Evolutionary conservation across 2,888 invertebrate species (phyloP), one percentile per base, ranked within the genome.

Genomic region (Tetranychus truncatus): DNA sequence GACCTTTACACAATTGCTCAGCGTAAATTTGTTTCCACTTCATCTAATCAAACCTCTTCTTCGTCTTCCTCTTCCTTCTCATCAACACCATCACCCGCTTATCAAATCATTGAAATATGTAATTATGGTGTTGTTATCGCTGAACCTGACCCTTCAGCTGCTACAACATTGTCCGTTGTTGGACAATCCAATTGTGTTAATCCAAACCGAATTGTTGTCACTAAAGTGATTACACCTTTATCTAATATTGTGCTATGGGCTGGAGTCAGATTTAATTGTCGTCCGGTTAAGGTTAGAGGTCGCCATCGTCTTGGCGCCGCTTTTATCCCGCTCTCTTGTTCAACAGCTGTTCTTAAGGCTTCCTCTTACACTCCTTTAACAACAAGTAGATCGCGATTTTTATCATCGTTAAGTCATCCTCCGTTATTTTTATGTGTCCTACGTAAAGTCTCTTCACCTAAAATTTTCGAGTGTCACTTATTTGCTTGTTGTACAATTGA

Each of bases 211-310:
- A 65, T 75, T 20, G 77, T 79, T 9, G 76, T 79, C 5, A 78
- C 78, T n/a, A 79, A 79, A 73, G 79, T 79, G 45, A 78, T 79
- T 45, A 79, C 79, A 1, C 79, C 79, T 0, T 65, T 79, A 71
- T 78, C 78, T 21, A 78, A 78, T 69, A 77, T 78, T 20, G 45
- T 78, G 3, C 74, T 79, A 18, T 79, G 78, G 78, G 79, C 79
- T 1, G 77, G 78, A n/a, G 77, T 79, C 9, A 71, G 77, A 20
- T 78, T 79, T 74, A 77, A 77, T 66, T 75, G 75, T 9, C 74
- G 78, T 46, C 74, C 76, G 34, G 74, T 77, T n/a, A 76, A 24
- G n/a, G n/a, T 45, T 11, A 71, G 76, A 66, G 76, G 76, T 72
- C 73, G 76, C 67, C 18, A 74, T 72, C 75, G 75, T 6, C 75